Evolutionary conservation across 2,888 invertebrate species (phyloP).

Genomic region (Heteromyza rotundicornis): DNA sequence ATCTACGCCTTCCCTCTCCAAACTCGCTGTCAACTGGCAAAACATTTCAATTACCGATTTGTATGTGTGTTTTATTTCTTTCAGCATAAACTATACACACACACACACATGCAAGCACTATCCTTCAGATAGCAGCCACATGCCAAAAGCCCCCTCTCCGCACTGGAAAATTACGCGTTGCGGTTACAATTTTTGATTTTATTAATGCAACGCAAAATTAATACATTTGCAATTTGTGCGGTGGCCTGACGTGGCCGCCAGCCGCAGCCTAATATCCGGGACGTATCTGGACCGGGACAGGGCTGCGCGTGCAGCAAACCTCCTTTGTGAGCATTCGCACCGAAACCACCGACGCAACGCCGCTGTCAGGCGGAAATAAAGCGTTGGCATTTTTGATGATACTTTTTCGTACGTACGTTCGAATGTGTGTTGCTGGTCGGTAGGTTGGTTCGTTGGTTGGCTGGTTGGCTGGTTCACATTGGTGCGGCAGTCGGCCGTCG

Average conservation of each 20-base stretch:
- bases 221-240: constrained; percentile 25
- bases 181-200: constrained; percentile 23
- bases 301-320: neutral
- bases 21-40: neutral
- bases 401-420: neutral
- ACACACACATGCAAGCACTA: too few species aligned
- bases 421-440: too few species aligned
- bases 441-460: too few species aligned
- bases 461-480: too few species aligned
- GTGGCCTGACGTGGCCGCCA: neutral
- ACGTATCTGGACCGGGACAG: too few species aligned
- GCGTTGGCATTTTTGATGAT: neutral
- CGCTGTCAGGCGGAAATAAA: neutral
- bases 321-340: too few species aligned
- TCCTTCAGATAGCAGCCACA: neutral
- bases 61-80: constrained; percentile 3
- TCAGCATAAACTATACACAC: too few species aligned
- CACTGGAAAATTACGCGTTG: constrained; percentile 14
- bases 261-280: too few species aligned
- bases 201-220: constrained; percentile 35
- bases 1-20: neutral
- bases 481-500: neutral
- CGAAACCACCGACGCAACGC: neutral
- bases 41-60: constrained; percentile 25
- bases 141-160: neutral